Evolutionary conservation across 2,888 invertebrate genomes (phyloP).

Genomic region (Hypena proboscidalis): DNA sequence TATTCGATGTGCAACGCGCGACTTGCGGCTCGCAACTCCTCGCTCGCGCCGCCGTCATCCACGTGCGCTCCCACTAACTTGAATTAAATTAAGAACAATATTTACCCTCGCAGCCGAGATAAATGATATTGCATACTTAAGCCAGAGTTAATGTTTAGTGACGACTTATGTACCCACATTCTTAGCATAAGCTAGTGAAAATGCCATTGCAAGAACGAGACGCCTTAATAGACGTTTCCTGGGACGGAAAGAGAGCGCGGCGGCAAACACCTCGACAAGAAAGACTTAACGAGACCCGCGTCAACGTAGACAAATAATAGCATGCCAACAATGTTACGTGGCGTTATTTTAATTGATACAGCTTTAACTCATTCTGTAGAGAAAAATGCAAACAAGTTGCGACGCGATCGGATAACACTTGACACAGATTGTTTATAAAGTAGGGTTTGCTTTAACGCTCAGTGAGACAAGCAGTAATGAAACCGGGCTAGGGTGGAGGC

Average conservation of each 20-base stretch:
- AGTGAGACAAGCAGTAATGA: slow-evolving; percentile 74
- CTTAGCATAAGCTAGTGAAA: slow-evolving; percentile 66
- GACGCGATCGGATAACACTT: slow-evolving; percentile 72
- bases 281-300: slow-evolving; percentile 57
- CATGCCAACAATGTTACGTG: slow-evolving; percentile 45
- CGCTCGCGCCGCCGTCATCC: slow-evolving; percentile 59
- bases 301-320: slow-evolving; percentile 55
- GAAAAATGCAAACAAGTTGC: slow-evolving; percentile 69
- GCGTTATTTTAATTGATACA: slow-evolving; percentile 65
- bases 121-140: slow-evolving; percentile 81
- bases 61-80: slow-evolving; percentile 70
- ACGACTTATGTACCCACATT: slow-evolving; percentile 77
- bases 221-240: slow-evolving; percentile 48
- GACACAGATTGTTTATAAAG: slow-evolving; percentile 76
- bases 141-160: slow-evolving; percentile 73
- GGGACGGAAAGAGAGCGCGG: slow-evolving; percentile 50
- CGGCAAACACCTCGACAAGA: slow-evolving; percentile 46
- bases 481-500: slow-evolving; percentile 64
- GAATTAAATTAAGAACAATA: slow-evolving; percentile 85
- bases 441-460: slow-evolving; percentile 66
- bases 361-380: slow-evolving; percentile 57
- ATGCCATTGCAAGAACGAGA: slow-evolving; percentile 48
- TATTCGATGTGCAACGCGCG: slow-evolving; percentile 79
- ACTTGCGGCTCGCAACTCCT: slow-evolving; percentile 66
- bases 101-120: slow-evolving; percentile 77